These are phyloP conservation scores for Paraescarpia echinospica DNA, from an alignment of 1,140 invertebrate genomes.

Conservation along the genomic window DNA sequence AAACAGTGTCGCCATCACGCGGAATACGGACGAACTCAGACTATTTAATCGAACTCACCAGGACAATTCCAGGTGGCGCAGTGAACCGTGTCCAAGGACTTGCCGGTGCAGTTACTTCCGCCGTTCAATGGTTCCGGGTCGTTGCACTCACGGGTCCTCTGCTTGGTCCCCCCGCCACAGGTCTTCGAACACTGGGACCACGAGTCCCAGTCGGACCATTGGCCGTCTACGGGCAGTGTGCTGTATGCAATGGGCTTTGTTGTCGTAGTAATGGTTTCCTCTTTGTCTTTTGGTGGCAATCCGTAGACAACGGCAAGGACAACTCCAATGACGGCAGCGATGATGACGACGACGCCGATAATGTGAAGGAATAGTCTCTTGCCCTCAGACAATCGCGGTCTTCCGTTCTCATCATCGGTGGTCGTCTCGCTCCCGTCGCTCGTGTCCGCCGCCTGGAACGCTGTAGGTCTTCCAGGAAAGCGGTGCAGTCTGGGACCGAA, in stretches of 20 bases:
- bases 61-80: neutral
- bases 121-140: slow-evolving; percentile 21
- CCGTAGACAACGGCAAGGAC: neutral
- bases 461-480: neutral
- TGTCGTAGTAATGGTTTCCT: neutral
- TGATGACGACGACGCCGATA: neutral
- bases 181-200: slow-evolving; percentile 41
- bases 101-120: slow-evolving; percentile 32
- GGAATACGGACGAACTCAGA: neutral
- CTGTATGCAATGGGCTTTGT: neutral
- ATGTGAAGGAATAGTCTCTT: neutral
- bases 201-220: slow-evolving; percentile 43
- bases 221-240: slow-evolving; percentile 38
- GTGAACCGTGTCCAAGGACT: neutral
- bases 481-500: neutral
- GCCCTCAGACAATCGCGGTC: neutral
- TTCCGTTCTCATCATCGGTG: neutral
- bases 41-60: neutral
- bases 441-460: neutral
- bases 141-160: slow-evolving; percentile 34
- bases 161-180: slow-evolving; percentile 34
- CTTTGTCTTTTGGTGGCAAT: neutral
- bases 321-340: neutral
- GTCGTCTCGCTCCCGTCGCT: neutral
- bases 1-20: neutral